These are phyloP conservation scores for Gymnocypris eckloni DNA, from an alignment of 2,797 vertebrate species.

Conservation along the genomic window DNA sequence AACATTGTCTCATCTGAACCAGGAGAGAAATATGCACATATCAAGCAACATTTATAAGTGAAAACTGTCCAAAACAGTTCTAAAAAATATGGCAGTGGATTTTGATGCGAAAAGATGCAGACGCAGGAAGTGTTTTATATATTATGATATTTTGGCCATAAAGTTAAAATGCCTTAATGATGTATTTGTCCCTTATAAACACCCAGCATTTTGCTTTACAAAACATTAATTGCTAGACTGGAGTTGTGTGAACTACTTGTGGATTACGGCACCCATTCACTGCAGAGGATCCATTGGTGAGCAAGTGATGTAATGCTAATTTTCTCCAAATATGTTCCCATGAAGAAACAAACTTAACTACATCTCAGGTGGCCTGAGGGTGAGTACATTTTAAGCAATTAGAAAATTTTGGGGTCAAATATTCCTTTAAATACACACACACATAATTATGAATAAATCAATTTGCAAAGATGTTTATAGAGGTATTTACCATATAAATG, in stretches of 20 bases:
- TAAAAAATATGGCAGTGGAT: background rate
- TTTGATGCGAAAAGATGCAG: background rate
- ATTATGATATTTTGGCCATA: background rate
- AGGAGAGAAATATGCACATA: background rate
- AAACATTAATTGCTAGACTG: background rate
- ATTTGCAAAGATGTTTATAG: background rate
- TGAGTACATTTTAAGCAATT: too few relatives aligned
- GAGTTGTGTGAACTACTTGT: background rate
- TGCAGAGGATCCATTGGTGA: background rate
- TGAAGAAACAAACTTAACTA: background rate
- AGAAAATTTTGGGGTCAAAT: too few relatives aligned
- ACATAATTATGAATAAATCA: slow-evolving; percentile 44
- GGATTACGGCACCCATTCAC: background rate
- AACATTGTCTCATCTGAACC: background rate
- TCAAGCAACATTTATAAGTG: background rate
- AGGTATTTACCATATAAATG: background rate
- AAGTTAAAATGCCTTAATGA: background rate
- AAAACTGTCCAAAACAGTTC: background rate
- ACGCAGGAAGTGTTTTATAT: background rate
- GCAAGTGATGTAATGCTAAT: background rate
- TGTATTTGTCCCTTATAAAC: background rate
- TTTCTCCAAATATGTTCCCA: background rate
- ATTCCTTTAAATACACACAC: slow-evolving; percentile 56
- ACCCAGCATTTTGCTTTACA: background rate
- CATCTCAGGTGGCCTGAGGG: background rate